Conservation (phyloP, 2,113 vertebrate species). For the Coptodon bakossiorum region DNA sequence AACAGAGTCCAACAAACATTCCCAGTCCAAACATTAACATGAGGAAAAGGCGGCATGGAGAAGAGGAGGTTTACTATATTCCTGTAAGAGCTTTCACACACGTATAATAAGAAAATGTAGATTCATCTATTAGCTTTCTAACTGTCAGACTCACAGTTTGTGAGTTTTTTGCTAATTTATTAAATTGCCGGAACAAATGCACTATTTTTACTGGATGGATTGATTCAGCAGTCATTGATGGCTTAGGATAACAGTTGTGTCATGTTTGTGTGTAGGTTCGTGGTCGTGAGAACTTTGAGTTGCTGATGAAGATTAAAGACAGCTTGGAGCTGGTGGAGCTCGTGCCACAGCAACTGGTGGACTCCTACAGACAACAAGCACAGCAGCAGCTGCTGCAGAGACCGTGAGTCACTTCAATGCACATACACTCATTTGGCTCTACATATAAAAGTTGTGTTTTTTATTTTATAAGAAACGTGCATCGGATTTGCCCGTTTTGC, state of each 20-base stretch:
- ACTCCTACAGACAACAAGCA: constrained; percentile 89
- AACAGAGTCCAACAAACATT: constrained; percentile 85
- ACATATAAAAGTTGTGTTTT: neutral
- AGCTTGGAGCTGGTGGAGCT: constrained; percentile 92
- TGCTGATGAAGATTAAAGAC: constrained; percentile 97
- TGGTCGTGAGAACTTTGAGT: constrained; percentile 94
- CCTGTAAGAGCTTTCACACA: constrained; percentile 73
- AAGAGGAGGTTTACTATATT: constrained; percentile 92
- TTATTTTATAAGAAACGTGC: neutral
- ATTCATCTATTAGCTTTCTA: neutral
- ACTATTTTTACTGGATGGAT: neutral
- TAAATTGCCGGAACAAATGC: neutral
- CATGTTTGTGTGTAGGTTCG: constrained; percentile 76
- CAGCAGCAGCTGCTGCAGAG: constrained; percentile 94
- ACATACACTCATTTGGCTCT: neutral
- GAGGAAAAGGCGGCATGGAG: constrained; percentile 90
- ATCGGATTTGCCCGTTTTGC: fast-evolving
- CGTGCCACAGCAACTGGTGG: constrained; percentile 88
- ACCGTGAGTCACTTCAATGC: constrained; percentile 77
- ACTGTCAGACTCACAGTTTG: neutral
- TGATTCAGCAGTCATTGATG: neutral
- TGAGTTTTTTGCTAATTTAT: neutral
- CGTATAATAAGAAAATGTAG: neutral
- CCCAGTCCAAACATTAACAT: constrained; percentile 75
- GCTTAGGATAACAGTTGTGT: neutral